Evolutionary conservation across 2,888 invertebrate species (phyloP), one percentile per base, ranked within the genome.

Genomic region (Leucophora obtusa): DNA sequence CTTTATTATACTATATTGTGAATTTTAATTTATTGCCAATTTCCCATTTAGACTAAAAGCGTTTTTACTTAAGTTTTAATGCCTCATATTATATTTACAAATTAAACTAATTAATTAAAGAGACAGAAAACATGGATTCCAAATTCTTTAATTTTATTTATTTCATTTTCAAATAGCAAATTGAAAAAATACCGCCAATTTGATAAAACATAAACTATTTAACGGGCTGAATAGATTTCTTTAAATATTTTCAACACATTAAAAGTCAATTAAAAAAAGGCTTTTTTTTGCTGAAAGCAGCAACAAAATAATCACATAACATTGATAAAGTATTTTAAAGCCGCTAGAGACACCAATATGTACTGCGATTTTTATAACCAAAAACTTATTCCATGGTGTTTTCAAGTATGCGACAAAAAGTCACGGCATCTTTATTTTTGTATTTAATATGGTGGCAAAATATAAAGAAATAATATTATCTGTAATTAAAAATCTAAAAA

Each of bases 401-500:
- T 28, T 51, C 15, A 38, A 21, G 38, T 38, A 18, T 43, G 59
- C 51, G 66, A 66, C 73, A 74, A 74, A 66, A 60, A 66, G 24
- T 66, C 66, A 74, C 65, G 43, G 73, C 58, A 63, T 73, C 60
- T 33, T 51, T 59, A 18, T 24, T 59, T 17, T 51, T 24, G 24
- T 28, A 9, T 54, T 50, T 35, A 51, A 56, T 63, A 43, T 28
- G 51, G 65, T 47, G 35, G 47, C 66, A 65, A 62, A 65, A 65
- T 28, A 58, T 47, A 47, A 5, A 38, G 18, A 15, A 17, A 28
- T 54, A 60, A 63, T 50, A 35, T 82, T 54, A 75, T 76, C 70
- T 76, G 53, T 72, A 76, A 82, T 82, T 82, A 79, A 70, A 78
- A 79, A 76, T 82, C 79, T 60, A 18, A 18, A 51, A 28, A 15